phyloP scores from a whole-genome alignment of 2,797 vertebrate genomes.

The Eurystomus glaucurus region DNA sequence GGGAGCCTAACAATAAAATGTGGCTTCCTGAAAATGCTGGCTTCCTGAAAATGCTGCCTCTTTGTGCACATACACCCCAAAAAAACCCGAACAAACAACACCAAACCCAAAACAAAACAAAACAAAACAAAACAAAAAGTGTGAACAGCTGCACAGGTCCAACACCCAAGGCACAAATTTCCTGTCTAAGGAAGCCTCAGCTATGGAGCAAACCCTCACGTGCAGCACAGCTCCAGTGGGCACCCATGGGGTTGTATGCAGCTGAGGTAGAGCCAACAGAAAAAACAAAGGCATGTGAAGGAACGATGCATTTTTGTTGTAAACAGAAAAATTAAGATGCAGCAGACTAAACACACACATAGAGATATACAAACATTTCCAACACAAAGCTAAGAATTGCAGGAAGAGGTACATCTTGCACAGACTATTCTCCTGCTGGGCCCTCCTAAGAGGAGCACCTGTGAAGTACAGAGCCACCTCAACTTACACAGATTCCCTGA shows the following conservation, averaged over 20 bases:
- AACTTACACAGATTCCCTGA: background rate
- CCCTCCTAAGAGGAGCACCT: background rate
- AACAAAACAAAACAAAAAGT: background rate
- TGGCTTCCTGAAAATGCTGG: background rate
- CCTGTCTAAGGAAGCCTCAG: background rate
- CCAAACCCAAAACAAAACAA: background rate
- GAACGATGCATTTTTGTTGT: fast-evolving
- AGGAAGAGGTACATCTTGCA: background rate
- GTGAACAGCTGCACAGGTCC: background rate
- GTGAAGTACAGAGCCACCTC: background rate
- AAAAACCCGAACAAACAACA: no score
- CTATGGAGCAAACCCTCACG: background rate
- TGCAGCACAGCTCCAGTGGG: fast-evolving
- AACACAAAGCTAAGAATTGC: background rate
- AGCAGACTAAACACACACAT: background rate
- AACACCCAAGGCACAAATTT: fast-evolving
- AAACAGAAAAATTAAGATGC: background rate
- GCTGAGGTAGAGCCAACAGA: background rate
- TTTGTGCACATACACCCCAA: background rate
- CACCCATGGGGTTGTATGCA: fast-evolving
- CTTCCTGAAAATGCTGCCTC: background rate
- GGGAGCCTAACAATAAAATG: fast-evolving
- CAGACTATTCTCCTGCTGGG: background rate
- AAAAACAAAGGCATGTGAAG: background rate
- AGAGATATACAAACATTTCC: background rate